Evolutionary conservation across 1,140 invertebrate genomes (phyloP).

Genomic region (Bombus confusus): DNA sequence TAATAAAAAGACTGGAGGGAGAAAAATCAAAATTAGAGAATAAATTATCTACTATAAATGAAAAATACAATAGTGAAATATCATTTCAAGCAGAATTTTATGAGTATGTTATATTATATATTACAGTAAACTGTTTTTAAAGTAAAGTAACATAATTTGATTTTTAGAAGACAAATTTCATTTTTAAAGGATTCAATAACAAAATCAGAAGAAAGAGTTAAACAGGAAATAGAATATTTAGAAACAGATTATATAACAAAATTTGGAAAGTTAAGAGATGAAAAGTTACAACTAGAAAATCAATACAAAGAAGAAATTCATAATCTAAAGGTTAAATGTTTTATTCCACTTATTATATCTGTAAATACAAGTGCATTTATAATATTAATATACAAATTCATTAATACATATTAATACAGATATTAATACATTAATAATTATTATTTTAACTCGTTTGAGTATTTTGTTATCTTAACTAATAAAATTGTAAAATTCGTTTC

Average conservation of each 20-base stretch:
- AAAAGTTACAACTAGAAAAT: conserved; percentile 73
- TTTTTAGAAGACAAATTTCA: conserved; percentile 75
- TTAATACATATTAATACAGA: no score
- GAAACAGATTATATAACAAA: conserved; percentile 75
- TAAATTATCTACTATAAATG: conserved; percentile 72
- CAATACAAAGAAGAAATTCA: conserved; percentile 74
- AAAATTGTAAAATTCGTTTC: neutral
- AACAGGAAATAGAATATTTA: conserved; percentile 71
- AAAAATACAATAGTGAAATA: conserved; percentile 77
- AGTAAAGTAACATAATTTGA: conserved; percentile 29
- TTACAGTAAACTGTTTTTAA: conserved; percentile 28
- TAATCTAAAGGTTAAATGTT: conserved; percentile 69
- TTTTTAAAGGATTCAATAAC: conserved; percentile 73
- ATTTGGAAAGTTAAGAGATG: conserved; percentile 76
- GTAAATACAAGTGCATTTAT: neutral
- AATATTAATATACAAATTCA: neutral
- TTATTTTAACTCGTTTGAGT: neutral
- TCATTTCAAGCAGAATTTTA: conserved; percentile 76
- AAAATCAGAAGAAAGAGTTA: conserved; percentile 74
- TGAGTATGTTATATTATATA: conserved; percentile 68
- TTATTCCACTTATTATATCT: neutral
- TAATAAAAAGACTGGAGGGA: conserved; percentile 70
- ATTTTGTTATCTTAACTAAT: no score
- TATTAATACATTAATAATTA: conserved; percentile 3
- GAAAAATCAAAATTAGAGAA: conserved; percentile 76